These are phyloP conservation scores for Prietella phreatophila DNA, from an alignment of 2,113 vertebrate genomes.

Conservation along the genomic window DNA sequence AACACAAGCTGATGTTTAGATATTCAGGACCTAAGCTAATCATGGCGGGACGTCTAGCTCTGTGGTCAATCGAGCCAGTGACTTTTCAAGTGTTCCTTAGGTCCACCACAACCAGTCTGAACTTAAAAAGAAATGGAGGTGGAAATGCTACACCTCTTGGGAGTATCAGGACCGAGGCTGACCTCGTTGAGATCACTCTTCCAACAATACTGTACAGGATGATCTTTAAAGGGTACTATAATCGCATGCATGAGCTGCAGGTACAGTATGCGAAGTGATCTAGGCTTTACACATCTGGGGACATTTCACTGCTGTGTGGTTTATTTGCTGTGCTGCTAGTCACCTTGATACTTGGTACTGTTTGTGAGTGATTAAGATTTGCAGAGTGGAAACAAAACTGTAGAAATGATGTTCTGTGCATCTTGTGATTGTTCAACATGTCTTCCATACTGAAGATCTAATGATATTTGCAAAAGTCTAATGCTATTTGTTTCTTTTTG, in stretches of 20 bases:
- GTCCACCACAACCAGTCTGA: background rate
- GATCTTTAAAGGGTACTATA: conserved; percentile 65
- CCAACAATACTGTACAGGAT: conserved; percentile 63
- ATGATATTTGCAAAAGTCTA: background rate
- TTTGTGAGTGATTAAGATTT: background rate
- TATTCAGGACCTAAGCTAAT: background rate
- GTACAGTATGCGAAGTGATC: conserved; percentile 46
- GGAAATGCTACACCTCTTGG: conserved; percentile 38
- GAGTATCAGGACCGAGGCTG: conserved; percentile 55
- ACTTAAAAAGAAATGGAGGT: conserved; percentile 7
- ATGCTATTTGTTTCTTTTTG: background rate
- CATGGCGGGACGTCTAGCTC: conserved; percentile 58
- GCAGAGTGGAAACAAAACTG: background rate
- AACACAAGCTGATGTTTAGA: conserved; percentile 37
- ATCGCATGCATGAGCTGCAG: conserved; percentile 71
- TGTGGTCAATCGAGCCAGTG: background rate
- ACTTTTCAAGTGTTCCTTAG: conserved; percentile 9
- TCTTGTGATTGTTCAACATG: background rate
- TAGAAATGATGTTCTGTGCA: background rate
- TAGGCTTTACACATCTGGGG: background rate
- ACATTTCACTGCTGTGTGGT: background rate
- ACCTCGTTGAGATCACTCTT: conserved; percentile 60
- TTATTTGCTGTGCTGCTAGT: background rate
- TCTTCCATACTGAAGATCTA: background rate
- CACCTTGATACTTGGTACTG: background rate